Evolutionary conservation across 2,888 invertebrate species (phyloP).

Genomic region (Limnephilus marmoratus): DNA sequence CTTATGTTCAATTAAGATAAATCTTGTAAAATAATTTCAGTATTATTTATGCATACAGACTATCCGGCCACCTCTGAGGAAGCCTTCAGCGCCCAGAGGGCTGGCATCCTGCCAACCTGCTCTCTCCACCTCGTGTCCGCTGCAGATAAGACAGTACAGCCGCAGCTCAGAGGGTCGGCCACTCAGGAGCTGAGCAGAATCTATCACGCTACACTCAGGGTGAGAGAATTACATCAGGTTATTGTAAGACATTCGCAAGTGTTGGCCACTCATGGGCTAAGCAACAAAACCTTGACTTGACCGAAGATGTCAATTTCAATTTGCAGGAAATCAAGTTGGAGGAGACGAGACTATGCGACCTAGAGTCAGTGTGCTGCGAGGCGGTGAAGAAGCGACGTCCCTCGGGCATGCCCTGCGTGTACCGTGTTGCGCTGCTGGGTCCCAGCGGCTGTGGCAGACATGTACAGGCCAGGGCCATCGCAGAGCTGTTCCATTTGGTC

Average conservation of each 20-base stretch:
- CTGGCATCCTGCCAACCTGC: slow-evolving; percentile 31
- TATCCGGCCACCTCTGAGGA: slow-evolving; percentile 38
- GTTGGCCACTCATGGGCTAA: neutral
- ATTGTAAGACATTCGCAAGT: neutral
- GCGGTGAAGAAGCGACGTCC: slow-evolving; percentile 3
- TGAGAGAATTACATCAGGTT: neutral
- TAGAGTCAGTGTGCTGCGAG: neutral
- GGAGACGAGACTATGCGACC: neutral
- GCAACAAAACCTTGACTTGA: too few relatives aligned
- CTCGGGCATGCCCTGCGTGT: slow-evolving; percentile 32
- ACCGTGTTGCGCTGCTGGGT: slow-evolving; percentile 20
- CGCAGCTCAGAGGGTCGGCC: neutral
- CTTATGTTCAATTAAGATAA: too few relatives aligned
- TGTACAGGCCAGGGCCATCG: slow-evolving; percentile 28
- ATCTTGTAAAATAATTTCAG: neutral
- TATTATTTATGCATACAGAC: slow-evolving; percentile 10
- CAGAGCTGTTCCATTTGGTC: slow-evolving; percentile 24
- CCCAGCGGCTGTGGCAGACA: slow-evolving; percentile 37
- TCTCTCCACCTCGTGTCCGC: neutral
- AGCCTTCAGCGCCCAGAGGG: slow-evolving; percentile 31
- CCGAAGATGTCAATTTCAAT: neutral
- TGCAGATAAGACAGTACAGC: neutral
- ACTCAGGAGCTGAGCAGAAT: slow-evolving; percentile 33
- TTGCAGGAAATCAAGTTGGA: slow-evolving; percentile 28
- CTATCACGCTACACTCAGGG: slow-evolving; percentile 38